Evolutionary conservation across 2,113 vertebrate genomes (phyloP), one percentile per base, ranked within the genome.

Genomic region (Trichechus manatus): DNA sequence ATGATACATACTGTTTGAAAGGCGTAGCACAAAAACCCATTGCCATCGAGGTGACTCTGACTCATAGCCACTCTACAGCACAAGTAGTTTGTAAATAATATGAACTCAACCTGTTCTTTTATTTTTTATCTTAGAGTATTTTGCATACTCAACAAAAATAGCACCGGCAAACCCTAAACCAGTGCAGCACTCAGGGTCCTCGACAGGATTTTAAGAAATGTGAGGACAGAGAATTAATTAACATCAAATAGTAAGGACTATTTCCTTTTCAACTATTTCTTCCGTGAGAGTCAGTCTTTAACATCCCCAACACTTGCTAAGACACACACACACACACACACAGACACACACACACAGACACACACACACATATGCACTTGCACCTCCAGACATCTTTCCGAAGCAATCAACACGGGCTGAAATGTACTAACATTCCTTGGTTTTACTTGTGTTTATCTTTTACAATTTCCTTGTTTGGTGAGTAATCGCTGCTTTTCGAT

Each of bases 391-490:
- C 85, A 31, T 61, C 66, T 25, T 77, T 63, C 50, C 82, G 33
- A 39, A 85, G 89, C 44, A 74, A 81, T 77, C 66, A 53, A 44
- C 47, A 8, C 2, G 33, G 42, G 31, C 44, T 82, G n/a, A 80
- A 11, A 14, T 31, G 9, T 53, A 27, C 39, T 7, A 70, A 64
- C 10, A 23, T 10, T 27, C 10, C n/a, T 82, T 66, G 88, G 9
- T 47, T 64, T 91, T 19, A 22, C 39, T 36, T 59, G n/a, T 64
- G 59, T 81, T 95, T 68, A 83, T 89, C 70, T 89, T 83, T 72
- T 29, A 91, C 50, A 87, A 31, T 83, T 91, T 91, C 84, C 70
- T 93, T 86, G 66, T 68, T 53, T n/a, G 75, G 74, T 19, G 7
- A 78, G 44, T 53, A 87, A 89, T 13, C 36, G 9, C 81, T 75